Conservation (phyloP, 2,888 invertebrate species). For the Heteropelma amictum region DNA sequence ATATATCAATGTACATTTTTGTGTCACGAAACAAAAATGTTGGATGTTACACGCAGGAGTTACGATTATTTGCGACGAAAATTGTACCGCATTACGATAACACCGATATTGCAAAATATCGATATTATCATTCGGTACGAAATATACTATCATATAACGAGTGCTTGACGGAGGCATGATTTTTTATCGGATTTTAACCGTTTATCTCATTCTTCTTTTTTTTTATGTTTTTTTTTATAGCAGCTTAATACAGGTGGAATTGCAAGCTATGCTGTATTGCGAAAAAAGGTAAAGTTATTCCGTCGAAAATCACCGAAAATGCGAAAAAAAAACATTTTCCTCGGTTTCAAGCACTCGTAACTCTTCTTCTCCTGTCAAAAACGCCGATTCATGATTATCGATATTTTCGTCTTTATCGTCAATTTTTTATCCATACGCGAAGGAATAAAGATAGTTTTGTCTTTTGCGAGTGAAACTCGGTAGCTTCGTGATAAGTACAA, state of each 20-base stretch:
- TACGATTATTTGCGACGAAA: conserved; percentile 5
- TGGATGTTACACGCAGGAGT: too few species aligned
- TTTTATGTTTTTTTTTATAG: not conserved
- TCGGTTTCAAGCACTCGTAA: not conserved
- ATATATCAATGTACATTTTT: too few species aligned
- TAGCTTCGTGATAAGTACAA: conserved; percentile 52
- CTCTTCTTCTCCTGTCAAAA: not conserved
- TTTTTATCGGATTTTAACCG: conserved; percentile 7
- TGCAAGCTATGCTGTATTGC: not conserved
- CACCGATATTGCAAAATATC: conserved; percentile 21
- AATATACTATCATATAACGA: conserved; percentile 1
- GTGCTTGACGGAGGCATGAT: conserved; percentile 20
- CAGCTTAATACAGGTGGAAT: not conserved
- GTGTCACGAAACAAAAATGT: too few species aligned
- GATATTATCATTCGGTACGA: conserved; percentile 16
- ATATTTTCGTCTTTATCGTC: too few species aligned
- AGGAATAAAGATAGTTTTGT: not conserved
- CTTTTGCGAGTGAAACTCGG: not conserved
- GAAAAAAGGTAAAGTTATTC: not conserved
- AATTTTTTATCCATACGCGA: not conserved
- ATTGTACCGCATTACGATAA: conserved; percentile 4
- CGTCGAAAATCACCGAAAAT: conserved; percentile 4
- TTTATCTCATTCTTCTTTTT: not conserved
- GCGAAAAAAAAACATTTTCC: not conserved
- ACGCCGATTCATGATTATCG: too few species aligned